These are phyloP conservation scores for Ichneumon xanthorius DNA, from an alignment of 2,888 invertebrate genomes.

Conservation along the genomic window DNA sequence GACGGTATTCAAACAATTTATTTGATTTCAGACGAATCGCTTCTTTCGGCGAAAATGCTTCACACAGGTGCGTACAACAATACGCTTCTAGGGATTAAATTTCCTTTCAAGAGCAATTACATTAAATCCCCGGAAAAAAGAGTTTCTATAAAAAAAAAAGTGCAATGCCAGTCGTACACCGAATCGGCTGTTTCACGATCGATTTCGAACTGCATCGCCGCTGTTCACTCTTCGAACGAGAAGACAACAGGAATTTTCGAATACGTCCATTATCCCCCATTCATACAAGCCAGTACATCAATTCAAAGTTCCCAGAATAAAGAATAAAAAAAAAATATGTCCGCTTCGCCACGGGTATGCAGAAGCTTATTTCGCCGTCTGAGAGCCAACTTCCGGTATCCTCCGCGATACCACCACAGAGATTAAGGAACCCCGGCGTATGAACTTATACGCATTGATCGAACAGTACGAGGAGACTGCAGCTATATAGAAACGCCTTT, in stretches of 20 bases:
- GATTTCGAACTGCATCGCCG: not conserved
- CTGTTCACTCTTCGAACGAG: not conserved
- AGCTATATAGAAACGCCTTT: constrained; percentile 61
- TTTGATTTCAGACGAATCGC: too few relatives aligned
- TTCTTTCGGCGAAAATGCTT: too few relatives aligned
- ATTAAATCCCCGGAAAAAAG: too few relatives aligned
- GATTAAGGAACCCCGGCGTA: constrained; percentile 19
- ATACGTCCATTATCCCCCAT: not conserved
- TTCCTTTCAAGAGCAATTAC: too few relatives aligned
- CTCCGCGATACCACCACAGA: not conserved
- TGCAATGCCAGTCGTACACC: not conserved
- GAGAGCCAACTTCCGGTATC: constrained; percentile 11
- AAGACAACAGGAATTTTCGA: not conserved
- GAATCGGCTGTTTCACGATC: not conserved
- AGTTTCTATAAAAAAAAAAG: not conserved
- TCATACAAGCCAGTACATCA: not conserved
- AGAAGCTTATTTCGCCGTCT: constrained; percentile 7
- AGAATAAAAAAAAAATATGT: not conserved
- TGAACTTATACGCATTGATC: constrained; percentile 19
- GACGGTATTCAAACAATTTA: too few relatives aligned
- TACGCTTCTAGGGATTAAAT: too few relatives aligned
- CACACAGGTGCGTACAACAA: too few relatives aligned
- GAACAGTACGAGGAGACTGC: constrained; percentile 12
- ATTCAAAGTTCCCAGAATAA: not conserved
- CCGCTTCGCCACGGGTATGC: not conserved